Evolutionary conservation across 2,113 vertebrate genomes (phyloP).

Genomic region (Acrocephalus arundinaceus): DNA sequence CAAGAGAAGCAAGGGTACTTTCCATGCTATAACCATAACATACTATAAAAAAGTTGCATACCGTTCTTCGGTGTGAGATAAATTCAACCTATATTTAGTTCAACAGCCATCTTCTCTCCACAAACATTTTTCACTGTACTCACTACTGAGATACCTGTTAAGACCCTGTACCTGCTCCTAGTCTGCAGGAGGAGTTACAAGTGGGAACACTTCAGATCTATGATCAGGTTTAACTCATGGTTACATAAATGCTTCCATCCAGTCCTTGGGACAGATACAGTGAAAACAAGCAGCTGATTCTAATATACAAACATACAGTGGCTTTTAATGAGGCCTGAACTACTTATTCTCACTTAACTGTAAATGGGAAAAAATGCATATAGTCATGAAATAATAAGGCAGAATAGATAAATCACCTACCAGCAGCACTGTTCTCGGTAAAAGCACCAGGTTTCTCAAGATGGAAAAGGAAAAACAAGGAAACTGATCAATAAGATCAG

Average conservation of each 20-base stretch:
- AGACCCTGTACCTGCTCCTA: not conserved
- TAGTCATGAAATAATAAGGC: not conserved
- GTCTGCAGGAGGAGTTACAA: not conserved
- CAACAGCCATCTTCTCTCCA: not conserved
- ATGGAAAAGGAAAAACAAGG: not conserved
- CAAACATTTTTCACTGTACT: not conserved
- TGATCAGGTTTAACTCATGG: not conserved
- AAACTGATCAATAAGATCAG: not conserved
- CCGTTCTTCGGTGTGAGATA: not conserved
- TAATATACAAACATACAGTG: not conserved
- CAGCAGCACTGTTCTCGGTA: not conserved
- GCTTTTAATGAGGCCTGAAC: not conserved
- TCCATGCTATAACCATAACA: not conserved
- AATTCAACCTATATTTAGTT: not conserved
- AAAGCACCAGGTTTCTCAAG: not conserved
- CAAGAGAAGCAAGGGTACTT: not conserved
- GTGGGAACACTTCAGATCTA: not conserved
- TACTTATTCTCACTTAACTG: not conserved
- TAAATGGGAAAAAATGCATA: not conserved
- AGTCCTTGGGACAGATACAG: not conserved
- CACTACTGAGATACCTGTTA: not conserved
- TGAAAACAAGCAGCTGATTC: not conserved
- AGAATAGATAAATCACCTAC: slow-evolving; percentile 10
- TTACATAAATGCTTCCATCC: not conserved
- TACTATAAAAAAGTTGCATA: not conserved